Evolutionary conservation across 2,797 vertebrate species (phyloP), one percentile per base, ranked within the genome.

Genomic region (Phyllotis vaccarum): DNA sequence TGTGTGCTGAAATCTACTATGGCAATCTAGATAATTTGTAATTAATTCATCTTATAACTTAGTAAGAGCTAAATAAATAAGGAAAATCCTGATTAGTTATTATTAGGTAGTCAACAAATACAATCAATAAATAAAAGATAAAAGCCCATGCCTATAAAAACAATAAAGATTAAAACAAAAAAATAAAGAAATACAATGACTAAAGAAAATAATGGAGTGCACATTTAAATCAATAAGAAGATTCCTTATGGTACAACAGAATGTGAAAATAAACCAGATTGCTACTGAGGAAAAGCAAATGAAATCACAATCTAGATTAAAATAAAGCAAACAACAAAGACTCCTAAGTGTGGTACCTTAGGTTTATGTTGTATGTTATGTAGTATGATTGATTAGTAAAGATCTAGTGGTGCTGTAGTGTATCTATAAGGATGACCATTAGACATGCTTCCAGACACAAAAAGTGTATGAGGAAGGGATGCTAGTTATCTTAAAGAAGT

Each of bases 11-110:
- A 79, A 70, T 83, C 37, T 29, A 1, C 29, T 95, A 29, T 86
- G 56, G 64, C 8, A 89, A 24, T 64, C 92, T 37, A 91, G 22
- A 62, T 93, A 86, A 66, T 58, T 93, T 75, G 2, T n/a, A 90
- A 75, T 86, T 79, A 82, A 91, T 72, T 96, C 3, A 56, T 68
- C 79, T 86, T 86, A 21, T 76, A 64, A 86, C 81, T 89, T 43
- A 70, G 46, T 24, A 43, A 91, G 27, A 16, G 27, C 74, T 49
- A 49, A 29, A 49, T 49, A 49, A 49, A 17, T 49, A 27, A 34
- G 16, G 29, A 10, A 64, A 82, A 37, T 86, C 12, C 88, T 60
- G 90, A 70, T 89, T 17, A 46, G 43, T 81, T 31, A 90, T 13
- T 86, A 76, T 64, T 52, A 85, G 78, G 87, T 93, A 76, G 89